Base-by-base conservation (phyloP, 2,888 invertebrate genomes). In the Clanis bilineata region DNA sequence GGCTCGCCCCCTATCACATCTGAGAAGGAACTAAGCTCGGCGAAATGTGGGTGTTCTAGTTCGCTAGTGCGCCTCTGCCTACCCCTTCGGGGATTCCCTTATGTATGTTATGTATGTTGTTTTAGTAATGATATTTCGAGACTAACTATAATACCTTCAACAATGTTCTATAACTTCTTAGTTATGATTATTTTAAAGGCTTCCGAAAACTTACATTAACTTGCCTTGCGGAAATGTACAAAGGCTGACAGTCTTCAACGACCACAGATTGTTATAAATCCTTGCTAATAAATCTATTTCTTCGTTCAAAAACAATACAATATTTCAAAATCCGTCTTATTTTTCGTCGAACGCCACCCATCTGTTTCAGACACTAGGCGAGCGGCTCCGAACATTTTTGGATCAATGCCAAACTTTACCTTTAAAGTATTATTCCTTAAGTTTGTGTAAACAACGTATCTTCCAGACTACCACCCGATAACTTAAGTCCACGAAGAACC, bases 281-380 rank as follows among this genome's bases (percentile, higher is more conserved):
- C 1, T 3, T 21, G 3, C 44, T 21, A 3, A 44, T 1, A 9
- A 12, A n/a, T 25, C 15, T 6, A 15, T 23, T 25, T 4, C 15
- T 18, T 7, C n/a, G 10, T 32, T 51, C 9, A 28, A 51, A 12
- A 25, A 47, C 9, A 51, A 18, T 28, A 32, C n/a, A 32, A 51
- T 32, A 51, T 51, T 51, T 51, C 51, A 32, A 51, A 45, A 51
- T 28, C n/a, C 28, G 28, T 41, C 18, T 1, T 41, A 18, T 51
- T 32, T 51, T 51, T 51, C 51, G 32, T 51, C 15, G n/a, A 25
- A 51, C 25, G 28, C 28, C 51, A 45, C n/a, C 45, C 12, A 51
- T 47, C 51, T 51, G 51, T 28, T 18, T 1, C 4, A 18, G 51
- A 51, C 51, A 28, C 47, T 25, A 15, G 47, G 28, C 7, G 7